phyloP scores from a whole-genome alignment of 2,113 vertebrate species.

The Lasiurus cinereus region DNA sequence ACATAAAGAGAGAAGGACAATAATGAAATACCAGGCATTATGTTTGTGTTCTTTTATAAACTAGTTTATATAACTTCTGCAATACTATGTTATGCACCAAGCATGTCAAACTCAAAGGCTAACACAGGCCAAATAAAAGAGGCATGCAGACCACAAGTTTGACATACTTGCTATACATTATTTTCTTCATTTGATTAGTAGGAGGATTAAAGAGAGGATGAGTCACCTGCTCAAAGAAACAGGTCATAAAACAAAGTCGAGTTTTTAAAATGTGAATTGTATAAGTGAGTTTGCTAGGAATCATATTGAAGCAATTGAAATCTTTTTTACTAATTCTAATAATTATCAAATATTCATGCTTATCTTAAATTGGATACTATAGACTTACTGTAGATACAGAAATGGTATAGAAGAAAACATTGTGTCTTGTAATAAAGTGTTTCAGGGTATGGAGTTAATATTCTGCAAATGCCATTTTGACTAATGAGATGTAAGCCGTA shows the following conservation, averaged over 20 bases:
- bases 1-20: not conserved
- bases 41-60: not conserved
- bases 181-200: not conserved
- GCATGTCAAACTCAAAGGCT: too few relatives aligned
- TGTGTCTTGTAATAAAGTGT: not conserved
- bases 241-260: not conserved
- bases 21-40: not conserved
- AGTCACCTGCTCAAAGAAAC: not conserved
- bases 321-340: not conserved
- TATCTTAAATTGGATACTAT: not conserved
- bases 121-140: too few relatives aligned
- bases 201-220: not conserved
- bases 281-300: not conserved
- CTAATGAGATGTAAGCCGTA: not conserved
- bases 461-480: slow-evolving; percentile 4
- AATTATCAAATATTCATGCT: not conserved
- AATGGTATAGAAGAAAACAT: not conserved
- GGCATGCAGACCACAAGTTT: too few relatives aligned
- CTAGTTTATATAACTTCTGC: not conserved
- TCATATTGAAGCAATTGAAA: not conserved
- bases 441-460: not conserved
- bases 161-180: not conserved
- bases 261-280: not conserved
- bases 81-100: not conserved
- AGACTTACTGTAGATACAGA: not conserved